phyloP scores from a whole-genome alignment of 2,113 vertebrate species.

The Edolisoma coerulescens region DNA sequence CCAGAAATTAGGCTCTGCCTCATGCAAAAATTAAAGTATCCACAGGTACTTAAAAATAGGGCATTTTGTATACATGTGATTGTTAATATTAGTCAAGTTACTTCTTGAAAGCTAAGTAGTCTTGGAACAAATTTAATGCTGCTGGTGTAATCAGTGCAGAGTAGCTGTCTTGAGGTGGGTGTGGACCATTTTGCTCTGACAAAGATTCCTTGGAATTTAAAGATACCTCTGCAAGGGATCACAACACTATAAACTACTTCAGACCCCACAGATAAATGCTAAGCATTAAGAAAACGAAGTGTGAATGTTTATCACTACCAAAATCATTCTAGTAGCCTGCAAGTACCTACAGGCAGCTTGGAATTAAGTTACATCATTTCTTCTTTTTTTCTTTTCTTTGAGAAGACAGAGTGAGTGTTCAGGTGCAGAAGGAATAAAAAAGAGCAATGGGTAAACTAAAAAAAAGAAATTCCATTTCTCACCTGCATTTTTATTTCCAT shows the following conservation, averaged over 20 bases:
- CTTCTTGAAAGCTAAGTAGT: background rate
- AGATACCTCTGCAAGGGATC: background rate
- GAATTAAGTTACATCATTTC: background rate
- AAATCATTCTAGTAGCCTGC: background rate
- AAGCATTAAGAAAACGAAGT: background rate
- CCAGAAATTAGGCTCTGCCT: background rate
- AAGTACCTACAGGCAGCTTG: background rate
- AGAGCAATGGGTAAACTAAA: background rate
- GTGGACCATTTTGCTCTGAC: background rate
- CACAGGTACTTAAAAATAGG: background rate
- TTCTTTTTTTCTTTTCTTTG: background rate
- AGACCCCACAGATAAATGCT: background rate
- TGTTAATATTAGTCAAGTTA: background rate
- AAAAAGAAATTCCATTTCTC: background rate
- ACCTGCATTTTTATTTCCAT: conserved; percentile 25
- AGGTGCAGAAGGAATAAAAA: background rate
- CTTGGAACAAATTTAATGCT: background rate
- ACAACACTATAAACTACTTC: background rate
- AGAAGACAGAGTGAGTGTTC: background rate
- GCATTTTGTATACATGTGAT: background rate
- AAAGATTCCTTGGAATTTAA: background rate
- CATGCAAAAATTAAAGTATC: background rate
- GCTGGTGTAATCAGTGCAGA: background rate
- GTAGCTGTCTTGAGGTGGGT: background rate
- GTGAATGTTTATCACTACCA: background rate